Conservation (phyloP, 2,888 invertebrate species). For the Eupithecia subfuscata region DNA sequence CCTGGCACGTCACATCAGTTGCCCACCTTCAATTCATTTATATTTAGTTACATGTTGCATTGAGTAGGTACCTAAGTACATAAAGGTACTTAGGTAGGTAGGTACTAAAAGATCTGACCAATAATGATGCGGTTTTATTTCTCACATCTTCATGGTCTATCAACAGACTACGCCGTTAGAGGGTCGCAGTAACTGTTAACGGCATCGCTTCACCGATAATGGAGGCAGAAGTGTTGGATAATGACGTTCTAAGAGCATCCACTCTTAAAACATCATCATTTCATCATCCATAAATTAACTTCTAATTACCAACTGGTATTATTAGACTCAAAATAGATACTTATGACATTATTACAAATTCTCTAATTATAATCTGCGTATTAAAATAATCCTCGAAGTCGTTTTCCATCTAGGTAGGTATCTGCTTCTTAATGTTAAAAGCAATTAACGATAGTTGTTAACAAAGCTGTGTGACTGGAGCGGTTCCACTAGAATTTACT, state of each 20-base stretch:
- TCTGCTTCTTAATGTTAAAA: neutral
- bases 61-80: neutral
- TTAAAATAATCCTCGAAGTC: neutral
- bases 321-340: neutral
- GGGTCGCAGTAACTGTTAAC: slow-evolving; percentile 43
- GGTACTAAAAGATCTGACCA: neutral
- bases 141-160: slow-evolving; percentile 33
- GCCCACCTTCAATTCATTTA: neutral
- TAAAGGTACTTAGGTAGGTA: too few relatives aligned
- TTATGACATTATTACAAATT: neutral
- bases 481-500: slow-evolving; percentile 63
- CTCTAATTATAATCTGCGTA: neutral
- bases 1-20: neutral
- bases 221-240: slow-evolving; percentile 30
- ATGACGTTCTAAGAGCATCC: neutral
- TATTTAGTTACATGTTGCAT: neutral
- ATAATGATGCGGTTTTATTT: slow-evolving; percentile 11
- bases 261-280: neutral
- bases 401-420: neutral
- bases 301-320: neutral
- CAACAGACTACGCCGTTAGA: slow-evolving; percentile 41
- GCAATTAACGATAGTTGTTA: neutral
- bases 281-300: neutral
- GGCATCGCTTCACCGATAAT: slow-evolving; percentile 39
- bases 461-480: slow-evolving; percentile 5